Evolutionary conservation across 2,888 invertebrate genomes (phyloP).

Genomic region (Corbicula japonica): DNA sequence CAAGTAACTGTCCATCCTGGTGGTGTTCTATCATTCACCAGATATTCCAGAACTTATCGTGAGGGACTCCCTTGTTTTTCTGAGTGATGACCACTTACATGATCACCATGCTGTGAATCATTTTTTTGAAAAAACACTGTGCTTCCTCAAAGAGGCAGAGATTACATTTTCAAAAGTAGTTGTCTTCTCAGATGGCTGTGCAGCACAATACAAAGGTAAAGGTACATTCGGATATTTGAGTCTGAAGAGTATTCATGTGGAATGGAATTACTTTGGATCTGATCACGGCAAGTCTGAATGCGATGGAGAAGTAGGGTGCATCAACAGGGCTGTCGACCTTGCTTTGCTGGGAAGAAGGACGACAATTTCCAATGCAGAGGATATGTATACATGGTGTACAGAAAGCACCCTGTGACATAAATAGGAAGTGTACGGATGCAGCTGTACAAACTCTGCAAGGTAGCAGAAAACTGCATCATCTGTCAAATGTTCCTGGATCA

Average conservation of each 20-base stretch:
- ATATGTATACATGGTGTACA: slow-evolving; percentile 47
- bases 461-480: too few relatives aligned
- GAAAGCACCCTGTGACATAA: slow-evolving; percentile 44
- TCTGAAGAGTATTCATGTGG: slow-evolving; percentile 11
- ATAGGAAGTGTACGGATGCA: slow-evolving; percentile 21
- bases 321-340: slow-evolving; percentile 47
- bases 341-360: slow-evolving; percentile 32
- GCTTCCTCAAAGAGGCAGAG: slow-evolving; percentile 20
- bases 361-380: slow-evolving; percentile 35
- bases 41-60: slow-evolving; percentile 34
- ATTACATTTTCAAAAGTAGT: slow-evolving; percentile 28
- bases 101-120: slow-evolving; percentile 45
- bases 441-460: too few relatives aligned
- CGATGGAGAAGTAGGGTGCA: slow-evolving; percentile 43
- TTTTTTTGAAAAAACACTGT: slow-evolving; percentile 27
- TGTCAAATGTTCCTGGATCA: slow-evolving; percentile 13
- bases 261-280: slow-evolving; percentile 49
- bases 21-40: slow-evolving; percentile 41
- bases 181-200: slow-evolving; percentile 51
- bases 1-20: slow-evolving; percentile 54
- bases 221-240: slow-evolving; percentile 26
- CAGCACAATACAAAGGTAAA: slow-evolving; percentile 40
- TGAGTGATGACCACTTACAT: slow-evolving; percentile 45
- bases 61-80: slow-evolving; percentile 42
- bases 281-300: slow-evolving; percentile 51